Base-by-base conservation (phyloP, 2,113 vertebrate species). In the Cheirogaleus medius region DNA sequence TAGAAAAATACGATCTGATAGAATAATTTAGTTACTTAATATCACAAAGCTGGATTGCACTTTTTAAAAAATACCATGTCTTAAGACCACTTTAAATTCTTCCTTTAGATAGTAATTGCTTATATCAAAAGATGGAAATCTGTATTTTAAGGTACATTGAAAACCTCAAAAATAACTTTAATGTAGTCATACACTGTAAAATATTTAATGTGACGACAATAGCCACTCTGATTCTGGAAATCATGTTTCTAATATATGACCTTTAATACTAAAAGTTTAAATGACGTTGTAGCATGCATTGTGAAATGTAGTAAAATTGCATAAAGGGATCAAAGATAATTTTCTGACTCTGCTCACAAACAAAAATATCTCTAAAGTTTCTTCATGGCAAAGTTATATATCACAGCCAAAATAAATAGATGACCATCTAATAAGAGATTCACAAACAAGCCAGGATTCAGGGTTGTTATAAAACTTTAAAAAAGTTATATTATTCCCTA, bases 321-420 rank as follows among this genome's bases (percentile, higher is more conserved):
- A 97, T 32, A 37, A 52, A 66, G 90, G 94, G 56, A 94, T 86
- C 44, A 97, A 97, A 95, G 92, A 76, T 97, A 87, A 91, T 47
- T 95, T 97, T 94, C 63, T 71, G 52, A 89, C 5, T 91, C 14
- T 87, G 56, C 27, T 69, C 20, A 60, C 25, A 60, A 74, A 90
- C 20, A 82, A 47, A 76, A 47, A 32, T 8, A 6, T 32, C 23
- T 76, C 27, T 47, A 29, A 82, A 77, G 20, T 87, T 37, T 83
- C 29, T 47, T 54, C 27, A 7, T 39, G 27, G 37, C 54, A 47
- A 47, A 74, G 11, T 44, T 78, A 71, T 10, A 52, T 42, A 68
- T 56, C 37, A 91, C 44, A n/a, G 14, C 6, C 17, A 42, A 89
- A 87, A 64, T 10, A 81, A 92, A 27, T 29, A 69, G 42, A 77